These are phyloP conservation scores for Cyclophora albipunctata DNA, from an alignment of 2,888 invertebrate genomes.

Conservation along the genomic window DNA sequence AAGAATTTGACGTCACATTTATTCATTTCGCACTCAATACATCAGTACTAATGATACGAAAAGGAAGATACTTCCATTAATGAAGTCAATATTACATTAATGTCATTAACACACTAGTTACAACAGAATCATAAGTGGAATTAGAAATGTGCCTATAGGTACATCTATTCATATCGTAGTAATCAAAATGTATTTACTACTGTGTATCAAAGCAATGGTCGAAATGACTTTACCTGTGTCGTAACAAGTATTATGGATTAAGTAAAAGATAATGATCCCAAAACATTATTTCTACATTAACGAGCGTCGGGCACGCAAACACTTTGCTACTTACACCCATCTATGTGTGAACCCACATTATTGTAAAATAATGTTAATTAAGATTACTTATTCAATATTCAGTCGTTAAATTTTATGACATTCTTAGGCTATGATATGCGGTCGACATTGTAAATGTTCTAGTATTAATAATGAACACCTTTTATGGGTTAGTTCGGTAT, in stretches of 20 bases:
- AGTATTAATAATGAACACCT: not conserved
- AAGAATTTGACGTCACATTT: no score
- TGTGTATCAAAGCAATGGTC: conserved; percentile 7
- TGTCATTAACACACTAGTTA: no score
- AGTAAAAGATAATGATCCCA: conserved; percentile 60
- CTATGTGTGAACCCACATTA: conserved; percentile 37
- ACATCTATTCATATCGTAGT: conserved; percentile 8
- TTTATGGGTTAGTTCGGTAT: no score
- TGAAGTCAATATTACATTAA: no score
- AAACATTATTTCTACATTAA: conserved; percentile 66
- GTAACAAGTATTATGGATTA: conserved; percentile 44
- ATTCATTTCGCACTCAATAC: no score
- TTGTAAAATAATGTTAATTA: conserved; percentile 35
- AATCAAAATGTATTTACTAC: conserved; percentile 8
- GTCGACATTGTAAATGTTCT: conserved; percentile 4
- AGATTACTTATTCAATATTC: conserved; percentile 19
- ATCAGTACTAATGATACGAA: no score
- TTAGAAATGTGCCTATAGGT: not conserved
- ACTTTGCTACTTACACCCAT: conserved; percentile 22
- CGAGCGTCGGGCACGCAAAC: conserved; percentile 35
- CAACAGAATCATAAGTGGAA: no score
- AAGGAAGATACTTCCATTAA: no score
- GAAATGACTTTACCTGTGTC: conserved; percentile 8
- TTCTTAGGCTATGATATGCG: conserved; percentile 7
- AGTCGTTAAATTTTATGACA: conserved; percentile 10